phyloP scores from a whole-genome alignment of 1,140 invertebrate species.

The Liolophura sinensis region DNA sequence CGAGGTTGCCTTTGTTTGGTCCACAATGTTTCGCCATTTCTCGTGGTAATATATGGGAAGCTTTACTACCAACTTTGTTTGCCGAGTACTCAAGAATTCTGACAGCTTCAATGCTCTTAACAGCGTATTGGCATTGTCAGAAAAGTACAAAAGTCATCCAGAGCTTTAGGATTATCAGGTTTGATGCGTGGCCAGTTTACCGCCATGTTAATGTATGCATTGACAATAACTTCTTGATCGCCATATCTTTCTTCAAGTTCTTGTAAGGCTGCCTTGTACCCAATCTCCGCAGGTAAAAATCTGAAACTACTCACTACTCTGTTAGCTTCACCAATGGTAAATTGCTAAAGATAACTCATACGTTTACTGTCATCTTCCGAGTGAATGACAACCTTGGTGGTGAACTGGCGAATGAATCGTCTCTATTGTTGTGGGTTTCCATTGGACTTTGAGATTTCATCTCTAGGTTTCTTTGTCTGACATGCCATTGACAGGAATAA shows the following conservation, averaged over 20 bases:
- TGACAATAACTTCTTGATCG: constrained; percentile 5
- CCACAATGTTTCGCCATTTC: constrained; percentile 20
- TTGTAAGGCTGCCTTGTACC: constrained; percentile 14
- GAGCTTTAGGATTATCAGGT: neutral
- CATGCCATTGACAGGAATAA: no score
- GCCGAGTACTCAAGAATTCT: constrained; percentile 19
- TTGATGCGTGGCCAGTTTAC: constrained; percentile 5
- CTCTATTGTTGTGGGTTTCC: constrained; percentile 20
- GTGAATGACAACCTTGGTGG: constrained; percentile 15
- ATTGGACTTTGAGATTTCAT: constrained; percentile 20
- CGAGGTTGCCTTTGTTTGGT: constrained; percentile 1
- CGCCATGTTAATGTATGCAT: constrained; percentile 8
- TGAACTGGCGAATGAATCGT: constrained; percentile 23
- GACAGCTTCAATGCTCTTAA: constrained; percentile 9
- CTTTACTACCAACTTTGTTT: constrained; percentile 14
- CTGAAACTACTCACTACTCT: constrained; percentile 13
- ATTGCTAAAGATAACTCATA: constrained; percentile 24
- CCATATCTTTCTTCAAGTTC: constrained; percentile 18
- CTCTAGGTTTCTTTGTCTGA: constrained; percentile 6
- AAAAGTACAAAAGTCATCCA: constrained; percentile 10
- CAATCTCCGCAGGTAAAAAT: constrained; percentile 15
- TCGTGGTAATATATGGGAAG: constrained; percentile 22
- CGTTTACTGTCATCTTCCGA: constrained; percentile 19
- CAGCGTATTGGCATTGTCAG: constrained; percentile 4
- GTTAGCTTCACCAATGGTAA: constrained; percentile 17